A percentile compares a stretch with the other conserved stretches of the same genome.
Conservation (phyloP, 2,888 invertebrate species). For the Metopia argyrocephala region DNA sequence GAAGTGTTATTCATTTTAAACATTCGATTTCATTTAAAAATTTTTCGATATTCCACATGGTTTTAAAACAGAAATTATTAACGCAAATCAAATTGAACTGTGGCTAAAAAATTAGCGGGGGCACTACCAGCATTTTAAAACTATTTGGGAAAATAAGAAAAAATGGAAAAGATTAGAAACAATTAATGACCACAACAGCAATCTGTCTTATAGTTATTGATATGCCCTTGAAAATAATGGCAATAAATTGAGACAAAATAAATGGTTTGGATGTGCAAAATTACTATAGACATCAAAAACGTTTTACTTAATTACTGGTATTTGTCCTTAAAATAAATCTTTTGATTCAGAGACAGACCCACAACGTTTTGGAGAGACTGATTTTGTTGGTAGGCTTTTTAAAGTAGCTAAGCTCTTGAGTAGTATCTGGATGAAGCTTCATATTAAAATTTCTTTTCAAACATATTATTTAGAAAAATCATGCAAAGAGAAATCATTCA, state of each 20-base stretch:
- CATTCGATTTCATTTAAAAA: too few relatives aligned
- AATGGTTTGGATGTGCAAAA: slow-evolving; percentile 19
- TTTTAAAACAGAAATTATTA: too few relatives aligned
- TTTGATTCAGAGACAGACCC: slow-evolving; percentile 37
- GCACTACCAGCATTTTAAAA: too few relatives aligned
- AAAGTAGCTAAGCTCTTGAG: slow-evolving; percentile 55
- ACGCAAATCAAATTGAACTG: too few relatives aligned
- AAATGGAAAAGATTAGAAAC: too few relatives aligned
- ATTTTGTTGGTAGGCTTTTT: slow-evolving; percentile 48
- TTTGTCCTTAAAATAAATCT: slow-evolving; percentile 45
- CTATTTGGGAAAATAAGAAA: too few relatives aligned
- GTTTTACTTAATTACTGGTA: slow-evolving; percentile 61
- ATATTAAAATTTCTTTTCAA: slow-evolving; percentile 48
- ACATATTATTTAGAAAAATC: slow-evolving; percentile 51
- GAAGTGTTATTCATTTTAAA: too few relatives aligned
- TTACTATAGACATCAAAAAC: slow-evolving; percentile 50
- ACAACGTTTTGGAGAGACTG: slow-evolving; percentile 39
- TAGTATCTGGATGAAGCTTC: slow-evolving; percentile 16
- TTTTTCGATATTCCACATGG: too few relatives aligned
- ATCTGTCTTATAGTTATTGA: too few relatives aligned
- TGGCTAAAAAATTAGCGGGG: too few relatives aligned
- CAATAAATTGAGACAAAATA: slow-evolving; percentile 22
- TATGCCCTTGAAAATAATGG: slow-evolving; percentile 45
- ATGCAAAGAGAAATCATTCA: slow-evolving; percentile 41
- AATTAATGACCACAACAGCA: too few relatives aligned